These are phyloP conservation scores for Perizoma flavofasciatum DNA, from an alignment of 2,888 invertebrate genomes.

Conservation along the genomic window DNA sequence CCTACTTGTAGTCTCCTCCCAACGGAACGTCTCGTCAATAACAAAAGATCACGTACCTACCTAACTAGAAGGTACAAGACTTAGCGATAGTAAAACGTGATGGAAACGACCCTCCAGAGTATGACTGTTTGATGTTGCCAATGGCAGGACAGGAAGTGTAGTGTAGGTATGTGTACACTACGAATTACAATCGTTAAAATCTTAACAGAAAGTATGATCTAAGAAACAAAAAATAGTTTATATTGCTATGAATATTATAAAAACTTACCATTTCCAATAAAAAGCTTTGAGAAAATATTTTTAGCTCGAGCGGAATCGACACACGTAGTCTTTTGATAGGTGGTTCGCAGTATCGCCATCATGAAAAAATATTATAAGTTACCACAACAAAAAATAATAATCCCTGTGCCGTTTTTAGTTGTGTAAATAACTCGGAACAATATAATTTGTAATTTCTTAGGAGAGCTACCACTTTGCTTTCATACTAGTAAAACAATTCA, in stretches of 20 bases:
- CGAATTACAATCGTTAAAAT: not conserved
- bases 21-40: too few relatives aligned
- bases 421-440: too few relatives aligned
- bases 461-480: too few relatives aligned
- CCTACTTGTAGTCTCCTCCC: too few relatives aligned
- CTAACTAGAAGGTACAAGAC: not conserved
- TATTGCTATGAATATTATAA: too few relatives aligned
- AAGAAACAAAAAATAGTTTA: too few relatives aligned
- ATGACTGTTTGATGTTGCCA: not conserved
- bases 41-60: not conserved
- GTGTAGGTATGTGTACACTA: not conserved
- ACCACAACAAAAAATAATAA: constrained; percentile 32
- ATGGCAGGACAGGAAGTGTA: not conserved
- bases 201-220: too few relatives aligned
- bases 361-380: constrained; percentile 50
- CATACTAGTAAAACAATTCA: too few relatives aligned
- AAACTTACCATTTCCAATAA: constrained; percentile 18
- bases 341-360: constrained; percentile 58
- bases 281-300: constrained; percentile 1
- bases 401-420: not conserved
- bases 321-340: constrained; percentile 20
- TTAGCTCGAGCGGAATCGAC: constrained; percentile 5
- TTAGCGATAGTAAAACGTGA: not conserved
- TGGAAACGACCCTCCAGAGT: not conserved
- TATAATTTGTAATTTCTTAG: too few relatives aligned